Base-by-base conservation (phyloP, 2,113 vertebrate genomes). In the Xerus inauris region DNA sequence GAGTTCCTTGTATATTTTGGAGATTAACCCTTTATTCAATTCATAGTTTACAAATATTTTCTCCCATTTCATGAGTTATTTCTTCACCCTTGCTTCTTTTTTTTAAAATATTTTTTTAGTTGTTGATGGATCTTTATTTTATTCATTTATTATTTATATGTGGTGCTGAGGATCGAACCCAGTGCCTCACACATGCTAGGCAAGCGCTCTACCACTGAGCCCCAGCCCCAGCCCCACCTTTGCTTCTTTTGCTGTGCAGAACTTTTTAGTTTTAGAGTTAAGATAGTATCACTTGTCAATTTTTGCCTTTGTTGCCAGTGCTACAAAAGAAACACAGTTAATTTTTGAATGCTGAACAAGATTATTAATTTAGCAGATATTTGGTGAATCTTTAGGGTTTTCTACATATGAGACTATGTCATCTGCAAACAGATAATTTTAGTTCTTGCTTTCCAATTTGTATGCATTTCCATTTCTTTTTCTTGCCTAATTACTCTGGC, bases 321-420 rank as follows among this genome's bases (percentile, higher is more conserved):
- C n/a, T 72, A 65, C 30, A 87, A 81, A 73, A 54, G 38, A 72
- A 88, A 81, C 40, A 79, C 45, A 67, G 64, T 22, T 54, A 38
- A 42, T 47, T 88, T 91, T 91, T 62, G 47, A 38, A 71, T 79
- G 35, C 16, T 73, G 38, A 88, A 40, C 24, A 26, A 62, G 59
- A 35, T 89, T 49, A 95, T 92, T 57, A 45, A 65, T 80, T 86
- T 51, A 93, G 93, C 30, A 84, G 32, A 51, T 47, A 54, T 67
- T 94, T 83, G 51, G 30, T 7, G 40, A 49, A 73, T 90, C 28
- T 51, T 93, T 71, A 71, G 59, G 17, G 4, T 54, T 64, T 80
- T 79, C 71, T 51, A 35, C 35, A 26, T 67, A 45, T 47, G 87
- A 67, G 14, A 81, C 62, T n/a, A 79, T 82, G 71, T 79, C 28